phyloP scores from a whole-genome alignment of 2,113 vertebrate species.

The Heteronetta atricapilla region DNA sequence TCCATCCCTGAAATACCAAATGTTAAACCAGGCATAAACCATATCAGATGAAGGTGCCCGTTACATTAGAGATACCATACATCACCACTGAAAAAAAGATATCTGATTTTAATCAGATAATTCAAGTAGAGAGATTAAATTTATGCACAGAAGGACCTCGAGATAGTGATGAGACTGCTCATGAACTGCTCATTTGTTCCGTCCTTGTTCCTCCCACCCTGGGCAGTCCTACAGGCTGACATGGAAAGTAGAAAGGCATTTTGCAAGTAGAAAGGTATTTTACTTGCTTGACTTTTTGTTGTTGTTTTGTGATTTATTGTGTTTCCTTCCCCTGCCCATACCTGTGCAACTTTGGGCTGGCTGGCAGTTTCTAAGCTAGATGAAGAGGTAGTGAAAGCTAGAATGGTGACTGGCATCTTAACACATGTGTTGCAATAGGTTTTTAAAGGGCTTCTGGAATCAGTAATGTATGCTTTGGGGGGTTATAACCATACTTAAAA shows the following conservation, averaged over 20 bases:
- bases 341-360: neutral
- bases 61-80: neutral
- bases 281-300: neutral
- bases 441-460: neutral
- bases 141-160: neutral
- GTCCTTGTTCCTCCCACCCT: neutral
- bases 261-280: neutral
- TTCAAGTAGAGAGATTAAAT: neutral
- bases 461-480: neutral
- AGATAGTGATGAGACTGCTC: neutral
- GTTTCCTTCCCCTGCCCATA: neutral
- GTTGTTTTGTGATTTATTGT: neutral
- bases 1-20: neutral
- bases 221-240: neutral
- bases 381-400: neutral
- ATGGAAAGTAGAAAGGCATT: neutral
- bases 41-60: neutral
- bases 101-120: neutral
- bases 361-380: neutral
- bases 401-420: neutral
- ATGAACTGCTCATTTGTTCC: neutral
- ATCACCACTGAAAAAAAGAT: neutral
- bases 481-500: neutral
- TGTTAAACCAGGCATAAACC: neutral
- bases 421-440: neutral